These are phyloP conservation scores for Drosophila austrosaltans DNA, from an alignment of 2,888 invertebrate species.

Conservation along the genomic window DNA sequence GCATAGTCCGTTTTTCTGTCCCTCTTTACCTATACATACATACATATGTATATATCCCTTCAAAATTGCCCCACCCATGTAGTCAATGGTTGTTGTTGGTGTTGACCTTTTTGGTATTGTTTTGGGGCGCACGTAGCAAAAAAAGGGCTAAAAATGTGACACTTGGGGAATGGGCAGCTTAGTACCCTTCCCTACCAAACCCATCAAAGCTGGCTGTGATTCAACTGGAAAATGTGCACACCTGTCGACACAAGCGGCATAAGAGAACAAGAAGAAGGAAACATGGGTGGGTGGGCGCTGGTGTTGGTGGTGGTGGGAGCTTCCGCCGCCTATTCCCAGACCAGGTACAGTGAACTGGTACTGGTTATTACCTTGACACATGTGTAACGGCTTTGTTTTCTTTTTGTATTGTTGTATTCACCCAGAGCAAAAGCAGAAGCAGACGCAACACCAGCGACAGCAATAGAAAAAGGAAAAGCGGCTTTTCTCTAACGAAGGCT, in stretches of 20 bases:
- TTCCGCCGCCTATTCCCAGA: constrained; percentile 20
- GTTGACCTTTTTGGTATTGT: constrained; percentile 75
- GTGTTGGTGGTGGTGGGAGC: neutral
- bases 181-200: constrained; percentile 42
- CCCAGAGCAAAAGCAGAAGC: neutral
- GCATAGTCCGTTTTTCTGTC: neutral
- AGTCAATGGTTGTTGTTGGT: constrained; percentile 45
- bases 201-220: constrained; percentile 65
- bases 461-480: constrained; percentile 42
- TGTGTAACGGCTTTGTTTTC: constrained; percentile 74
- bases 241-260: constrained; percentile 56
- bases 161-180: constrained; percentile 53
- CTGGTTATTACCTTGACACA: constrained; percentile 76
- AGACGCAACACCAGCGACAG: neutral
- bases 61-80: constrained; percentile 12
- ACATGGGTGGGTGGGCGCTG: neutral
- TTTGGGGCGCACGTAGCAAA: constrained; percentile 60
- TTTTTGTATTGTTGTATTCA: constrained; percentile 48
- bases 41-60: neutral
- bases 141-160: constrained; percentile 72
- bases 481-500: constrained; percentile 45
- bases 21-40: neutral
- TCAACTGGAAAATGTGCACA: constrained; percentile 66
- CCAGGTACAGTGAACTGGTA: constrained; percentile 47
- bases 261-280: constrained; percentile 15